Percentiles rank a stretch among this genome's conserved stretches.
Conservation (phyloP, 2,113 vertebrate genomes). For the Pterophyllum scalare region DNA sequence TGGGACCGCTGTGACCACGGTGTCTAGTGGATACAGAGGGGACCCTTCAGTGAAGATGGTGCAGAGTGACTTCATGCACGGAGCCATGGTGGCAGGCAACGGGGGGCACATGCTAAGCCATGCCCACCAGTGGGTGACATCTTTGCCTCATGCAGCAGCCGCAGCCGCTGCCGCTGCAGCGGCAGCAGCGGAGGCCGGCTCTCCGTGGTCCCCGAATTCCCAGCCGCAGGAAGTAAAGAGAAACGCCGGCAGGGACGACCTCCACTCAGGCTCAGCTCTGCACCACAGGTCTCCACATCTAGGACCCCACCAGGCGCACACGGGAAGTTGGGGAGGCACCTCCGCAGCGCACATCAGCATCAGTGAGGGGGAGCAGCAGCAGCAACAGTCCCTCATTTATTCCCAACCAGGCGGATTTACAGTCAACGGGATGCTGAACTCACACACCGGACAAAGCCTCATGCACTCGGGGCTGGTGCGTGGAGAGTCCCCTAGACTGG, state of each 20-base stretch:
- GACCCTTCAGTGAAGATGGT: slow-evolving; percentile 92
- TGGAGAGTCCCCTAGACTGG: slow-evolving; percentile 92
- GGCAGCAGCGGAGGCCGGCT: slow-evolving; percentile 87
- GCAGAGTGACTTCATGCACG: slow-evolving; percentile 96
- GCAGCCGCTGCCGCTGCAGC: slow-evolving; percentile 89
- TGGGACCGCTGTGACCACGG: slow-evolving; percentile 85
- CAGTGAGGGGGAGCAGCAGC: slow-evolving; percentile 86
- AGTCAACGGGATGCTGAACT: slow-evolving; percentile 95
- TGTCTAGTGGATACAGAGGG: slow-evolving; percentile 89
- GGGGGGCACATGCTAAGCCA: slow-evolving; percentile 95
- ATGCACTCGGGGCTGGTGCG: slow-evolving; percentile 91
- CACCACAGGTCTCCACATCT: slow-evolving; percentile 90
- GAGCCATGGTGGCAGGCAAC: slow-evolving; percentile 92
- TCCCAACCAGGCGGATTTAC: slow-evolving; percentile 92
- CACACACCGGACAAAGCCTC: slow-evolving; percentile 88
- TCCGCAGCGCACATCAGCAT: slow-evolving; percentile 90
- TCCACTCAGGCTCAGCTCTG: slow-evolving; percentile 87
- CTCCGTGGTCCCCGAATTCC: slow-evolving; percentile 88
- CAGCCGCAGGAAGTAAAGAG: slow-evolving; percentile 89
- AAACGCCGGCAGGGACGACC: slow-evolving; percentile 85
- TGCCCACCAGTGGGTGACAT: slow-evolving; percentile 96
- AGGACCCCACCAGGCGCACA: slow-evolving; percentile 89
- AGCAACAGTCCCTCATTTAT: slow-evolving; percentile 89
- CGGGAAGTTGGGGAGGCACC: slow-evolving; percentile 86
- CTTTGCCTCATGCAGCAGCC: slow-evolving; percentile 91